Evolutionary conservation across 2,797 vertebrate genomes (phyloP), one percentile per base, ranked within the genome.

Genomic region (Halcyon smyrnensis): DNA sequence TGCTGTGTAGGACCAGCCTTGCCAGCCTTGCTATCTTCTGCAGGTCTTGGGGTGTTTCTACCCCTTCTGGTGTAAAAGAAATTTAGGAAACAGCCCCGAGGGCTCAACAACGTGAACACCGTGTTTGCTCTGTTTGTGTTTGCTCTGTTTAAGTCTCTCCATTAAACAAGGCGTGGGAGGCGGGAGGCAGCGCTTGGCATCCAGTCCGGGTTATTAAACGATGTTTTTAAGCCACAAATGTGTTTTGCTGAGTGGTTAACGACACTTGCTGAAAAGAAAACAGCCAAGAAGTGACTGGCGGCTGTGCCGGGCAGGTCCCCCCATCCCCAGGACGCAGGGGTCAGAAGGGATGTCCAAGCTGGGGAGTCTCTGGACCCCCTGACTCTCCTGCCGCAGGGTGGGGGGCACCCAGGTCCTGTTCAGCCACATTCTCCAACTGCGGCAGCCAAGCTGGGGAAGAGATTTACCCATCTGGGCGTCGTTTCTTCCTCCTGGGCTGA

Each of bases 291-390:
- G 15, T 0, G 6, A 37, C 12, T 1, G 4, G 18, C n/a, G 9
- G 7, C 24, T 1, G 2, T 30, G 39, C 23, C 0, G 0, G 34
- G 57, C 69, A 69, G 28, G 56, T 69, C 18, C 37, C 11, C 0
- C 0, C 15, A 15, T 6, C 51, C 39, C 19, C 63, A 59, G 67
- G 48, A 32, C 6, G 3, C 0, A 0, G 2, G 12, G 28, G n/a
- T 59, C 39, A 53, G 53, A 19, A 64, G 9, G 32, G 25, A 3
- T 50, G 13, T 43, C 54, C 27, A 59, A 65, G 30, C 41, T 65
- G 25, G 28, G 39, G 28, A 39, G 21, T 3, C 12, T 13, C 19
- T n/a, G 54, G 3, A 9, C 11, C 46, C 57, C 25, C 36, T 36
- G 0, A 1, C 17, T 39, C 10, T 57, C 6, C 68, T 37, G 50